Base-by-base conservation (phyloP, 2,888 invertebrate species). In the Liopterus haemorrhoidalis region DNA sequence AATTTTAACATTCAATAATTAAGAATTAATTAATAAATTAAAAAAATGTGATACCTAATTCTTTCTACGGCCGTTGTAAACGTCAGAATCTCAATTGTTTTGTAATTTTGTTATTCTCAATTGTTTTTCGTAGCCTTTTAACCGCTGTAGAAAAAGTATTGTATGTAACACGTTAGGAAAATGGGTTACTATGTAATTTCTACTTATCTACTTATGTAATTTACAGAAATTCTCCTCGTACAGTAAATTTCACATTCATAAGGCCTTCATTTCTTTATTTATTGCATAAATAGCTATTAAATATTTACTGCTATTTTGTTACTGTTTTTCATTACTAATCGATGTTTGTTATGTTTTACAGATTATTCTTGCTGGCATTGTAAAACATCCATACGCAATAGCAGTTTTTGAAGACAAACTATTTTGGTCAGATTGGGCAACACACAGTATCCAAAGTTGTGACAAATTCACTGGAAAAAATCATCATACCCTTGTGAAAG, bases 351-450 rank as follows among this genome's bases (percentile, higher is more conserved):
- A 35, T 41, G 33, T 39, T 32, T 52, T 56, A 8, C 31, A 65
- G 61, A 56, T 70, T 1, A 61, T 78, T 15, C 61, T 76, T 2
- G 66, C 76, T 55, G 78, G 75, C n/a, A 70, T 79, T 0, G 75
- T 85, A 11, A 79, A 81, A 52, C 85, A 87, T 64, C 93, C 94
- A 0, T 90, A 84, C 66, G 79, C 88, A 1, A 70, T 95, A 50
- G 78, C 86, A 0, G 80, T 95, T 1, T 94, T 93, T 63, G 93
- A 93, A 68, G 84, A 91, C 65, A 75, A 75, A 2, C 64, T 96
- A 1, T 96, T 82, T 67, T 96, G 92, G 91, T 88, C 88, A 30
- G 93, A 96, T 63, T 89, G 87, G 87, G 71, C 74, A 1, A 79
- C 82, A 0, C 79, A 79, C 57, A 80, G 82, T 20, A 75, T 93